These are phyloP conservation scores for Xyrauchen texanus DNA, from an alignment of 2,113 vertebrate genomes.

Conservation along the genomic window DNA sequence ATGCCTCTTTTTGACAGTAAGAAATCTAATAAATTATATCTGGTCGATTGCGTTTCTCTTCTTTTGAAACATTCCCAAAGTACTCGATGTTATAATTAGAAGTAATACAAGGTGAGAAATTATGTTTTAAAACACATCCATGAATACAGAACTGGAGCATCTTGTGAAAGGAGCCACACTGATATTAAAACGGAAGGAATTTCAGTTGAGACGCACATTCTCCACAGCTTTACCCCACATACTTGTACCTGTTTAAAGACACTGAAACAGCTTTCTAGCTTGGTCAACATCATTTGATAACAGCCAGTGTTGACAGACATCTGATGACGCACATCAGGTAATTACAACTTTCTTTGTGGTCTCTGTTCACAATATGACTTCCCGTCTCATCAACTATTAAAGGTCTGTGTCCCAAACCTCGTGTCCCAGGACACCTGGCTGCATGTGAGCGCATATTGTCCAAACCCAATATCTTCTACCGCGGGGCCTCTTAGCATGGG, in stretches of 20 bases:
- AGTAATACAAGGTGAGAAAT: no score
- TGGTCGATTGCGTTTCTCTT: no score
- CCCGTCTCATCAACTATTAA: slow-evolving; percentile 23
- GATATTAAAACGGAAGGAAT: no score
- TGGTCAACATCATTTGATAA: background rate
- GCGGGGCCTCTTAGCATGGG: slow-evolving; percentile 51
- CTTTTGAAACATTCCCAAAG: no score
- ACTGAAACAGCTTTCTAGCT: background rate
- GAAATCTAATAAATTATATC: no score
- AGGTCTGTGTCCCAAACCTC: background rate
- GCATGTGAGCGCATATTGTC: slow-evolving; percentile 61
- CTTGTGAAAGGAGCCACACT: no score
- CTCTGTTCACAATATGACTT: slow-evolving; percentile 17
- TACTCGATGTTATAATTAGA: no score
- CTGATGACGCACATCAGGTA: slow-evolving; percentile 1
- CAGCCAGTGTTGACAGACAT: slow-evolving; percentile 21
- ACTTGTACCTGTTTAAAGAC: background rate
- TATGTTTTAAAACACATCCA: no score
- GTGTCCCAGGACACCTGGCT: slow-evolving; percentile 50
- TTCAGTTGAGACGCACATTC: no score
- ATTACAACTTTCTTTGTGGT: background rate
- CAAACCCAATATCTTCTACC: slow-evolving; percentile 54
- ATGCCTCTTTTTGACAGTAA: no score
- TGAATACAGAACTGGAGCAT: no score
- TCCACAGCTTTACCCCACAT: no score